Conservation (phyloP, 2,113 vertebrate genomes). For the Acrocephalus kingi region DNA sequence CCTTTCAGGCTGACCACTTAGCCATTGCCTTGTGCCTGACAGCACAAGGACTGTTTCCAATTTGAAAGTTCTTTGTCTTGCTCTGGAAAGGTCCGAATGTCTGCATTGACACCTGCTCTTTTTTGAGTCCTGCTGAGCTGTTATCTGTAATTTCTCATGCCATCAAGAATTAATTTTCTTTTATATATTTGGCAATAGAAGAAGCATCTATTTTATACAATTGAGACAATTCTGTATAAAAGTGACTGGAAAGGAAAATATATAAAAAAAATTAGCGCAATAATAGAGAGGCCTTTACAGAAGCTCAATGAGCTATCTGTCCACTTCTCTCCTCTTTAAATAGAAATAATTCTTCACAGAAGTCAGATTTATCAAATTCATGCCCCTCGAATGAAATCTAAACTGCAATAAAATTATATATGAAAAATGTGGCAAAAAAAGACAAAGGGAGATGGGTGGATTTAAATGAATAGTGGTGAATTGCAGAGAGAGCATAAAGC, state of each 20-base stretch:
- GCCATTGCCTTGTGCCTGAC: not conserved
- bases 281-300: not conserved
- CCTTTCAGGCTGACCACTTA: not conserved
- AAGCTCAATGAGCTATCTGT: not conserved
- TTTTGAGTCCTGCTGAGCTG: not conserved
- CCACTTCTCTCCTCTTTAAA: not conserved
- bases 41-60: fast-evolving
- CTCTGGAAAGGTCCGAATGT: not conserved
- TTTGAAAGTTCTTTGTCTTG: not conserved
- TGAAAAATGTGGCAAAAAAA: not conserved
- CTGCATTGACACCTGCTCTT: not conserved
- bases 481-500: not conserved
- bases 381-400: not conserved
- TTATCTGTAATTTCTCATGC: not conserved
- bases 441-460: not conserved
- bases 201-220: not conserved
- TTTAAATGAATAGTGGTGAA: not conserved
- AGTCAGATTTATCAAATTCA: not conserved
- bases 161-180: not conserved
- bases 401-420: not conserved
- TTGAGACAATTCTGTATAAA: not conserved
- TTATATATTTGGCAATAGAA: not conserved
- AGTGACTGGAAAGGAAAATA: not conserved
- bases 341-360: not conserved
- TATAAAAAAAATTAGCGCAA: not conserved